Evolutionary conservation across 2,113 vertebrate species (phyloP), one percentile per base, ranked within the genome.

Genomic region (Empidonax traillii): DNA sequence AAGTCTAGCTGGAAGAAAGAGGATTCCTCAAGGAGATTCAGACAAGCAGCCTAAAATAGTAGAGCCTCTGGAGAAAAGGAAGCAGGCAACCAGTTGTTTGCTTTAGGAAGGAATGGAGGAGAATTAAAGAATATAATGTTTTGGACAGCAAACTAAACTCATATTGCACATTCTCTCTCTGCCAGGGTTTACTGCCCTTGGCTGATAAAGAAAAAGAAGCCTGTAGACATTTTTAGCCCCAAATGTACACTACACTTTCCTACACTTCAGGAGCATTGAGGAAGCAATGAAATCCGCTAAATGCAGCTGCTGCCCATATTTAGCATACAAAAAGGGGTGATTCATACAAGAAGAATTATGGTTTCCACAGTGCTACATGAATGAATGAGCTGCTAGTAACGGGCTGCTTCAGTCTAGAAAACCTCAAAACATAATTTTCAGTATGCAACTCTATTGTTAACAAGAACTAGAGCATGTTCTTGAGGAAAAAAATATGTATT

Each of bases 1-100:
- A 93, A 92, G 83, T 43, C 27, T 90, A 67, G n/a, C 44, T 95
- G 51, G n/a, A 93, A 73, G 51, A 85, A 86, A 85, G 47, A 86
- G 7, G 17, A 74, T 78, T 87, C 69, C 85, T 92, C 47, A 93
- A 87, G 93, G 73, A 94, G 67, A 72, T 75, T 84, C 76, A 92
- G 39, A 47, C 43, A 68, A 86, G 76, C 52, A 89, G 56, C 37
- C 59, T 85, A 65, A 88, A 90, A 74, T 41, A 78, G 43, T 68
- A 84, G 69, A 84, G 80, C 17, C 31, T 0, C 33, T 35, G 68
- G 39, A 35, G 68, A 75, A n/a, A 18, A 67, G 21, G 39, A 87
- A 74, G n/a, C 39, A 78, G 80, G 51, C 80, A 94, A 56, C 12
- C 22, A 39, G 68, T 84, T 93, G 24, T 74, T 92, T 89, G 43